Evolutionary conservation across 2,113 vertebrate genomes (phyloP).

Genomic region (Ictalurus furcatus): DNA sequence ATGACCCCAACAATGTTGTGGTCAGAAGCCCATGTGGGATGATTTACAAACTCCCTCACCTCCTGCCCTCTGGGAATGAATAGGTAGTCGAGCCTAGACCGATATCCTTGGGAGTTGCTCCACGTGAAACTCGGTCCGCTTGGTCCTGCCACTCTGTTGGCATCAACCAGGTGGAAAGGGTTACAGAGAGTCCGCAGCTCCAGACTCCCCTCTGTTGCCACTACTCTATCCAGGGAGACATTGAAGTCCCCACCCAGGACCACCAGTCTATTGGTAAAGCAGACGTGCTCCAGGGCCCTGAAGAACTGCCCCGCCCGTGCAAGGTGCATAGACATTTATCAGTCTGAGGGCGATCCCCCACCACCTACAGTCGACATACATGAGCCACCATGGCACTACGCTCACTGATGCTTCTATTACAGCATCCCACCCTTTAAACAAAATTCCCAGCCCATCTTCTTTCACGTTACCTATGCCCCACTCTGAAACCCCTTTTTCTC

Average conservation of each 20-base stretch:
- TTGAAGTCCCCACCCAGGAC: conserved; percentile 16
- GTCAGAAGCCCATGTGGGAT: too few relatives aligned
- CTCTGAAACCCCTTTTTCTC: too few relatives aligned
- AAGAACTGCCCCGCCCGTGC: not conserved
- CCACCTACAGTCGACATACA: too few relatives aligned
- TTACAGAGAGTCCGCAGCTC: not conserved
- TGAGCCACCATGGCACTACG: too few relatives aligned
- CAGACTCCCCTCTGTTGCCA: too few relatives aligned
- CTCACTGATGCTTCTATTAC: too few relatives aligned
- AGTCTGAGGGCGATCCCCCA: too few relatives aligned
- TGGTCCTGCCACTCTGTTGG: accelerated
- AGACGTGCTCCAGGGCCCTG: not conserved
- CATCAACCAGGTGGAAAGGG: not conserved
- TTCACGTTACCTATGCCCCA: too few relatives aligned
- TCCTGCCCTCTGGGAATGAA: not conserved
- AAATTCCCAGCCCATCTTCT: too few relatives aligned
- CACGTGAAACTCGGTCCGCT: not conserved
- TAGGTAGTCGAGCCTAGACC: not conserved
- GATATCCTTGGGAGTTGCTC: not conserved
- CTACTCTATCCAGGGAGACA: not conserved
- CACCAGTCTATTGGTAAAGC: not conserved
- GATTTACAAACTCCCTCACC: too few relatives aligned
- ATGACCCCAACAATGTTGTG: too few relatives aligned
- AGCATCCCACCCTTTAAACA: too few relatives aligned
- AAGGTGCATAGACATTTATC: conserved; percentile 4